These are phyloP conservation scores for Syngnathus rostellatus DNA, from an alignment of 2,797 vertebrate species.

Conservation along the genomic window DNA sequence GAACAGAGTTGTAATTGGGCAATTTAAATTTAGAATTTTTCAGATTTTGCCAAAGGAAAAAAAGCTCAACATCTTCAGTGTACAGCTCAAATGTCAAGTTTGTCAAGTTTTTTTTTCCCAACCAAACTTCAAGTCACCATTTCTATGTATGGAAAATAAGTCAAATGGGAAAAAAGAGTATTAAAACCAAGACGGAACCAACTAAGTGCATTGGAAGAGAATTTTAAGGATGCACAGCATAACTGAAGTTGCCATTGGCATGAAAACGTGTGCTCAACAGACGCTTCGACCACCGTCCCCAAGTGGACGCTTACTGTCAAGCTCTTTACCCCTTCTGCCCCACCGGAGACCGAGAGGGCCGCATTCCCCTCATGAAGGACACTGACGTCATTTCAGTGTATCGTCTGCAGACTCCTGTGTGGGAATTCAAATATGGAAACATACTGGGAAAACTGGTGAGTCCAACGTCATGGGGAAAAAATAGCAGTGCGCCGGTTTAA, in stretches of 20 bases:
- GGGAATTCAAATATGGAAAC: conserved; percentile 94
- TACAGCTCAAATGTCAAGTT: no score
- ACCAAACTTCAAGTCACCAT: no score
- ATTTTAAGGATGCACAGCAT: not conserved
- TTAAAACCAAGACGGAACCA: no score
- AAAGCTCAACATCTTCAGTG: no score
- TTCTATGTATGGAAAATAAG: no score
- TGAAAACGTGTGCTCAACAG: conserved; percentile 50
- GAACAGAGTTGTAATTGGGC: no score
- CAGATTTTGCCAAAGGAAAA: no score
- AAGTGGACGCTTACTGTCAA: conserved; percentile 81
- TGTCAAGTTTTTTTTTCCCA: no score
- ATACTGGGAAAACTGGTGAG: conserved; percentile 85
- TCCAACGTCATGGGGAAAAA: not conserved
- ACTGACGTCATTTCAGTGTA: conserved; percentile 83
- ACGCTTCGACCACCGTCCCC: conserved; percentile 82
- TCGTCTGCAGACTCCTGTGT: conserved; percentile 89
- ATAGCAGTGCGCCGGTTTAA: not conserved
- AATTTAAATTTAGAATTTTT: no score
- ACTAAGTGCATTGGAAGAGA: no score
- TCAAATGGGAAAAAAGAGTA: no score
- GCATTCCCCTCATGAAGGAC: conserved; percentile 78
- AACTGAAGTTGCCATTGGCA: not conserved
- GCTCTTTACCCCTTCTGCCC: conserved; percentile 92
- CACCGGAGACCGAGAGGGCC: conserved; percentile 73